Conservation (phyloP, 2,888 invertebrate species). For the Tachina fera region DNA sequence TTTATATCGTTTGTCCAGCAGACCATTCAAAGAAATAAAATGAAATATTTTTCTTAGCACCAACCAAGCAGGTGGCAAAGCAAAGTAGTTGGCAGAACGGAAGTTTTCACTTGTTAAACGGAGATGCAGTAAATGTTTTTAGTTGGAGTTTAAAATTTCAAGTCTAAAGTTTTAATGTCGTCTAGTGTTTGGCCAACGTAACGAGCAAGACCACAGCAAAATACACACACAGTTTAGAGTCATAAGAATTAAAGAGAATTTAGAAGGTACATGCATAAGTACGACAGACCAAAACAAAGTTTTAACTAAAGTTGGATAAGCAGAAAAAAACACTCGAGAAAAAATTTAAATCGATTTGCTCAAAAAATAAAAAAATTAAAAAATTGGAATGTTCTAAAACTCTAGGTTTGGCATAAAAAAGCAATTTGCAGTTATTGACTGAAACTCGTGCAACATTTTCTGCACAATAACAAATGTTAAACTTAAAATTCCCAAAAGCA, state of each 20-base stretch:
- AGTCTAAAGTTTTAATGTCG: slow-evolving; percentile 45
- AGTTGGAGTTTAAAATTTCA: slow-evolving; percentile 39
- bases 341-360: not conserved
- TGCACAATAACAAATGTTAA: too few species aligned
- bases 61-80: slow-evolving; percentile 30
- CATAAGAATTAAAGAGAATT: slow-evolving; percentile 60
- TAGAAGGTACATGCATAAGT: slow-evolving; percentile 2
- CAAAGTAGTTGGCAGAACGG: slow-evolving; percentile 37
- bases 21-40: slow-evolving; percentile 43
- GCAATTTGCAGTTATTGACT: too few species aligned
- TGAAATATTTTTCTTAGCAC: slow-evolving; percentile 50
- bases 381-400: not conserved
- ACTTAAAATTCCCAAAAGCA: too few species aligned
- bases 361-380: not conserved
- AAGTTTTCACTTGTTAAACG: slow-evolving; percentile 71
- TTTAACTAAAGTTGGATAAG: slow-evolving; percentile 10
- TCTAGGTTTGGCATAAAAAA: not conserved
- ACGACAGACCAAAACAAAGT: not conserved
- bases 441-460: too few species aligned
- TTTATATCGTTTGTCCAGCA: slow-evolving; percentile 45
- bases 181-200: slow-evolving; percentile 29
- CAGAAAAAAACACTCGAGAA: slow-evolving; percentile 40
- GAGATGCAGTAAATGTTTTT: slow-evolving; percentile 61
- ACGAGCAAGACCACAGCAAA: slow-evolving; percentile 18
- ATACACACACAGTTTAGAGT: slow-evolving; percentile 33